Evolutionary conservation across 2,113 vertebrate species (phyloP), one percentile per base, ranked within the genome.

Genomic region (Oncorhynchus masou): DNA sequence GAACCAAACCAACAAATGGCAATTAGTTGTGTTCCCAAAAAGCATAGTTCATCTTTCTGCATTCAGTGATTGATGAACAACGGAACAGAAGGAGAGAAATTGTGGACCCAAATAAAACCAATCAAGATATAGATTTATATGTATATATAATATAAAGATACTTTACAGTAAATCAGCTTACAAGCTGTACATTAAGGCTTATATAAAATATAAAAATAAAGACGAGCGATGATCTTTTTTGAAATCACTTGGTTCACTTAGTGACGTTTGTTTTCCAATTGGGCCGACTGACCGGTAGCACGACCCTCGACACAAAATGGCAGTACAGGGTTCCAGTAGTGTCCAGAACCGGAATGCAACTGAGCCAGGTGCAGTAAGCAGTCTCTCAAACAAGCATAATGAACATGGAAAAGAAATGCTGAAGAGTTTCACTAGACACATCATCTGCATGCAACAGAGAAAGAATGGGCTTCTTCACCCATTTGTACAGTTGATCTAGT

Each of bases 191-290:
- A 93, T 94, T 94, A 94, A 94, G 93, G 93, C 93, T 91, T 94
- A 92, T 94, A 93, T 89, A 93, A 94, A 94, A 93, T 94, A 93
- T 89, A 94, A 94, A 94, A 94, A 94, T 93, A 94, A 94, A 93
- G 92, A 93, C 90, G 88, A 94, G 92, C 92, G 86, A 93, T 92
- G 91, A 90, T 92, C 84, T 92, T 90, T 90, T 81, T 84, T 81
- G 83, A 77, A 8, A 22, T 62, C 59, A 62, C 77, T 34, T 68
- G 70, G 68, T 76, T 91, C 86, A 89, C 81, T 90, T 87, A 84
- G 86, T 90, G 85, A 86, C 80, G 70, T 80, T 89, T 90, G 81
- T 75, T 85, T 79, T 88, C 84, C 87, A 81, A 57, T 85, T 81
- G 79, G 88, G 86, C 89, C 82, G 86, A 86, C 83, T 83, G 88